Evolutionary conservation across 1,140 invertebrate genomes (phyloP), one percentile per base, ranked within the genome.

Genomic region (Orchesella cincta): DNA sequence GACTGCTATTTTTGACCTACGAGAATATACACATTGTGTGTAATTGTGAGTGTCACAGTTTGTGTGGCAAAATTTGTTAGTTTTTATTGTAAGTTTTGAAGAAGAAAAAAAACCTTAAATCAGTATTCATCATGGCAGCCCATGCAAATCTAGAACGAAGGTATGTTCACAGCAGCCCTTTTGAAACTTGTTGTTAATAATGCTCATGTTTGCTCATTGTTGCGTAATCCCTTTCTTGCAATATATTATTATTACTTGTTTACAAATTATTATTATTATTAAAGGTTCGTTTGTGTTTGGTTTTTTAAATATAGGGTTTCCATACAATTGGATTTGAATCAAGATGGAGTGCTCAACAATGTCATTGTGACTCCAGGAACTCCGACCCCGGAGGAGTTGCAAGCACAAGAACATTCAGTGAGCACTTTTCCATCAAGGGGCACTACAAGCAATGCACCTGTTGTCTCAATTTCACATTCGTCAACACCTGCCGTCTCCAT

Each of bases 401-500:
- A 67, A 12, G 62, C 14, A 8, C 52, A 57, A 3, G 52, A 57
- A n/a, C 23, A 3, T 8, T 3, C 52, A 12, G 23, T 57, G 52
- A 23, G 14, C 8, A 57, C 23, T 8, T 23, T 18, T 46, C 39
- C 18, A 46, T 46, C 18, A n/a, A n/a, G 39, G 5, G 39, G 39
- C 39, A 5, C 39, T 18, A 57, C 54, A 3, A 57, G 23, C 54
- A 67, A 29, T 67, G 62, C 26, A 2, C 62, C 62, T 12, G 62
- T 67, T 5, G n/a, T n/a, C n/a, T n/a, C n/a, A n/a, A n/a, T n/a
- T 12, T 67, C 62, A 29, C 26, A 31, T 8, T 67, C 62, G 31
- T 29, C 62, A 8, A 23, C 29, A 23, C 73, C 80, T 18, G 80
- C 76, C 20, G 76, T 81, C 28, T 26, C 33, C 54, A 78, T 83